Evolutionary conservation across 2,888 invertebrate genomes (phyloP), one percentile per base, ranked within the genome.

Genomic region (Stenolophus ochropezus): DNA sequence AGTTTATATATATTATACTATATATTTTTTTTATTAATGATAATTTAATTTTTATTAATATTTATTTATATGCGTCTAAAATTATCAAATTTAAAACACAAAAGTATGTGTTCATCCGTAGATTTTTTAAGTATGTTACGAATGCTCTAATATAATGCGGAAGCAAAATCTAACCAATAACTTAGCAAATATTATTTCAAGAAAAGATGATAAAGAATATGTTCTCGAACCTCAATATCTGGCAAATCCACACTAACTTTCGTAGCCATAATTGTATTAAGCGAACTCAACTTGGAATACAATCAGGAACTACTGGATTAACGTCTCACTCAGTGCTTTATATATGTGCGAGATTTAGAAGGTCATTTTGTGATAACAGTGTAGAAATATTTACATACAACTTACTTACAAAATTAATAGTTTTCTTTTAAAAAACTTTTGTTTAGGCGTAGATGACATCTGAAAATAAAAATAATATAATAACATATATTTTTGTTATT

Each of bases 221-320:
- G 8, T 1, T 4, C 5, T 33, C 33, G 11, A 11, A 95, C 96
- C 93, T 96, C 96, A 86, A 96, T 96, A 88, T 96, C 96, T 1
- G 94, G 94, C 82, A 94, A 87, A 87, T 96, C 95, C 86, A 92
- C 93, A 88, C 94, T 96, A 73, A 95, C 85, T 83, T 89, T 89
- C 5, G 56, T 81, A 14, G 87, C 86, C 89, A 89, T 89, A 23
- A 51, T 51, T 77, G 73, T 82, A 78, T 77, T 78, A 73, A 73
- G 77, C 73, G 47, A 82, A 82, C 77, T 82, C 14, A 27, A 78
- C 76, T 56, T 82, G 14, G 71, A 82, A 73, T 61, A 78, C 82
- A 73, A 58, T 42, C 69, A 61, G 0, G 53, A 27, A 53, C 75
- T 75, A 75, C 53, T 56, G 73, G 61, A 20, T 42, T 71, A 53